Percentiles rank a stretch among this genome's conserved stretches.
Conservation (phyloP, 2,888 invertebrate species). For the Aphidius colemani region DNA sequence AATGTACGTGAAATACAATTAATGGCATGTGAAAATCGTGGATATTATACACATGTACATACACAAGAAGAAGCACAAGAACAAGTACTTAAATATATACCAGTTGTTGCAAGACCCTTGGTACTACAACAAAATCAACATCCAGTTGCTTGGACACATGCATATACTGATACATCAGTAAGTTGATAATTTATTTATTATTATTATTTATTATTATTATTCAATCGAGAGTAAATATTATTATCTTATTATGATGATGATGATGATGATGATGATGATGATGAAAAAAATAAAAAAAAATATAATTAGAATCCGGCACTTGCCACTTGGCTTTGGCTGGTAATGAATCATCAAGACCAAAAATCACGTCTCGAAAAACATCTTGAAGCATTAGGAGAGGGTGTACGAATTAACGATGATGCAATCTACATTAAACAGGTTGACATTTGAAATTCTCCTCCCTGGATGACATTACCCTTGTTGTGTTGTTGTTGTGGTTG, state of each 20-base stretch:
- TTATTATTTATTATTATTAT: too few relatives aligned
- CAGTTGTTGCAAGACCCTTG: constrained; percentile 86
- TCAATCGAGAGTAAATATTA: neutral
- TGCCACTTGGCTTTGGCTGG: constrained; percentile 62
- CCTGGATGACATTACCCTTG: neutral
- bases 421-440: constrained; percentile 53
- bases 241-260: constrained; percentile 2
- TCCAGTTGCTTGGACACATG: constrained; percentile 93
- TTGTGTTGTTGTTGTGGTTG: neutral
- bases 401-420: constrained; percentile 50
- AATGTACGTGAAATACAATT: constrained; percentile 87
- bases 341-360: constrained; percentile 57
- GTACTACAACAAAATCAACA: constrained; percentile 76
- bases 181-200: constrained; percentile 37
- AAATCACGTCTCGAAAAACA: constrained; percentile 53
- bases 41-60: constrained; percentile 93
- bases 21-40: constrained; percentile 96
- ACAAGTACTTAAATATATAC: constrained; percentile 94
- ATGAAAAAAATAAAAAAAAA: constrained; percentile 28
- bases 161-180: constrained; percentile 86
- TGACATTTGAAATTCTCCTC: constrained; percentile 19
- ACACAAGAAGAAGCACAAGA: constrained; percentile 95
- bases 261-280: constrained; percentile 1
- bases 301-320: constrained; percentile 60
- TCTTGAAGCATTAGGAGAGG: constrained; percentile 47